Evolutionary conservation across 2,797 vertebrate genomes (phyloP).

Genomic region (Zenarchopterus dispar): DNA sequence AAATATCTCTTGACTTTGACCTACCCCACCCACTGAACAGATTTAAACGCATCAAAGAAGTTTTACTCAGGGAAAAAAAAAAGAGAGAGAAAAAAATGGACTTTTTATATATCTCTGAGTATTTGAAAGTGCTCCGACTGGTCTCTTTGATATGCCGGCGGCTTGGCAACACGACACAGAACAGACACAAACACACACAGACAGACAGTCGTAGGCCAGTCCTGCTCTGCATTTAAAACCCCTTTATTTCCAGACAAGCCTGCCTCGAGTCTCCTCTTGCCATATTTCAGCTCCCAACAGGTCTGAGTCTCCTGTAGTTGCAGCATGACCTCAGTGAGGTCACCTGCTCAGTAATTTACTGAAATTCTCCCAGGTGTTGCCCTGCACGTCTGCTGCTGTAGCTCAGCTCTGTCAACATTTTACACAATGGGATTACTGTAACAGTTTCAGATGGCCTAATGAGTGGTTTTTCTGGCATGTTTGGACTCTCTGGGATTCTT

Average conservation of each 20-base stretch:
- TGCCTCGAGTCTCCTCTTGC: constrained; percentile 32
- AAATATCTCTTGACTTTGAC: constrained; percentile 45
- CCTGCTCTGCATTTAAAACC: constrained; percentile 29
- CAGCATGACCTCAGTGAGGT: constrained; percentile 38
- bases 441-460: background rate
- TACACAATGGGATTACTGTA: constrained; percentile 15
- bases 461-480: background rate
- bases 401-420: constrained; percentile 41
- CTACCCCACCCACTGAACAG: constrained; percentile 10
- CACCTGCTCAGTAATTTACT: constrained; percentile 51
- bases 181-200: constrained; percentile 25
- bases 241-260: constrained; percentile 41
- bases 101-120: constrained; percentile 51
- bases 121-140: constrained; percentile 17
- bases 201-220: constrained; percentile 11
- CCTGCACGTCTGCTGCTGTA: constrained; percentile 5
- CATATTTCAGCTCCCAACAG: constrained; percentile 40
- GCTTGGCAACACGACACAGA: constrained; percentile 58
- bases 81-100: constrained; percentile 20
- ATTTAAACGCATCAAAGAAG: constrained; percentile 46
- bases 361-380: constrained; percentile 63
- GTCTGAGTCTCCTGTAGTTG: constrained; percentile 34
- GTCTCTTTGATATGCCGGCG: constrained; percentile 52
- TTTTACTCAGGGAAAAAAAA: constrained; percentile 34
- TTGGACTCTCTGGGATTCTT: constrained; percentile 23